Percentiles rank a stretch among this genome's conserved stretches.
Evolutionary conservation across 2,888 invertebrate genomes (phyloP).

Genomic region (Doris montereyensis): DNA sequence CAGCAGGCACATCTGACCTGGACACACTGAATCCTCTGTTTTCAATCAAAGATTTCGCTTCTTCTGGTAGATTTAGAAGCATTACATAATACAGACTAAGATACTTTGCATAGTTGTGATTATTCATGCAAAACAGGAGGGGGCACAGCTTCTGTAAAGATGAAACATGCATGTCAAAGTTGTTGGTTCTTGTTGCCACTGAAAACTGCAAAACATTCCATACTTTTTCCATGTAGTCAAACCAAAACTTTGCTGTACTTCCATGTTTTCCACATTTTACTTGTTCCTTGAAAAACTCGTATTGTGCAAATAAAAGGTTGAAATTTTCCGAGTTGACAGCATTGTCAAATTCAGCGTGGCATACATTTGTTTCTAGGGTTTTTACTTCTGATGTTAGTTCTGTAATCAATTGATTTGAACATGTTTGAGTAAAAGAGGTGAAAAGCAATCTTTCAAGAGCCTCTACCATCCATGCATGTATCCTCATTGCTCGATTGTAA

Average conservation of each 20-base stretch:
- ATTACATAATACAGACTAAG: no score
- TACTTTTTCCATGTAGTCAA: slow-evolving; percentile 42
- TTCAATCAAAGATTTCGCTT: no score
- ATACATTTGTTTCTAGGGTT: no score
- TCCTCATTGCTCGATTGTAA: slow-evolving; percentile 44
- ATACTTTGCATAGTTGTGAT: no score
- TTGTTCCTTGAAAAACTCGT: slow-evolving; percentile 25
- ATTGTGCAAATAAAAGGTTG: background rate
- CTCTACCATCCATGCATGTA: slow-evolving; percentile 40
- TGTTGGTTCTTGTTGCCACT: slow-evolving; percentile 37
- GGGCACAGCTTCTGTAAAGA: no score
- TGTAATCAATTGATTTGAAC: background rate
- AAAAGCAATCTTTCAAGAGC: slow-evolving; percentile 37
- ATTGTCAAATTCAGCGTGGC: background rate
- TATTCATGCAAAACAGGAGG: no score
- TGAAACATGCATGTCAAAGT: background rate
- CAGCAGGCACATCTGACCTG: no score
- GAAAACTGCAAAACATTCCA: slow-evolving; percentile 34
- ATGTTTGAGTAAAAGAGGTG: background rate
- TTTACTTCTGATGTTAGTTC: no score
- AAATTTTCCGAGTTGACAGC: slow-evolving; percentile 16
- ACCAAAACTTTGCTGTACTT: slow-evolving; percentile 46
- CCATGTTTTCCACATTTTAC: slow-evolving; percentile 32
- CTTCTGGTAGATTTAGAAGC: no score
- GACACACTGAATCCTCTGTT: no score